phyloP scores from a whole-genome alignment of 2,888 invertebrate genomes.

The Ectemnius continuus region DNA sequence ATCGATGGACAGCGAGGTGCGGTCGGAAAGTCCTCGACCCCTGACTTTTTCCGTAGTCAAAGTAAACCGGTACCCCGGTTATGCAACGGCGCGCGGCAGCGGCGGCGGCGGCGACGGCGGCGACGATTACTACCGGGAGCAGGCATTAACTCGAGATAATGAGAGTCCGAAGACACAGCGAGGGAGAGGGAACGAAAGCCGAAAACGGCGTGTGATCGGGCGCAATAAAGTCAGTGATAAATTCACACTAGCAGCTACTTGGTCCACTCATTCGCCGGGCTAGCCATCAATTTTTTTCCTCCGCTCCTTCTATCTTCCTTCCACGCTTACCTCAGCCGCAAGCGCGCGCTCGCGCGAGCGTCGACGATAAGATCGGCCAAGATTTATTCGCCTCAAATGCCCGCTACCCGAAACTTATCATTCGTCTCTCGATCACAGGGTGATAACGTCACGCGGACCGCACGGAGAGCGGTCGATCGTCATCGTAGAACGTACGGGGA shows the following conservation, averaged over 20 bases:
- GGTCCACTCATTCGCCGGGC: slow-evolving; percentile 5
- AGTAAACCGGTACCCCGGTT: slow-evolving; percentile 34
- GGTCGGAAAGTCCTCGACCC: slow-evolving; percentile 54
- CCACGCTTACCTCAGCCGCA: neutral
- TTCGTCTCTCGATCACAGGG: slow-evolving; percentile 39
- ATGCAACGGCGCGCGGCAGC: slow-evolving; percentile 30
- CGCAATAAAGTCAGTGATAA: slow-evolving; percentile 27
- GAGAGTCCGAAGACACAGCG: neutral
- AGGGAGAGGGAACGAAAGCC: neutral
- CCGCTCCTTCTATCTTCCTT: neutral
- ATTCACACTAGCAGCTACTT: slow-evolving; percentile 23
- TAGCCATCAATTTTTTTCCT: slow-evolving; percentile 15
- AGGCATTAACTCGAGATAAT: slow-evolving; percentile 32
- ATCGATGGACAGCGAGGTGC: slow-evolving; percentile 1
- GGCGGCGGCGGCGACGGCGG: no score
- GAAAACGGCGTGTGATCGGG: slow-evolving; percentile 20
- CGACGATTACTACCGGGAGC: slow-evolving; percentile 6
- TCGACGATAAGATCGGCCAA: slow-evolving; percentile 8
- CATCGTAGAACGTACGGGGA: neutral
- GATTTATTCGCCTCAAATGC: slow-evolving; percentile 17
- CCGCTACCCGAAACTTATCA: slow-evolving; percentile 29
- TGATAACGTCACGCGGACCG: slow-evolving; percentile 32
- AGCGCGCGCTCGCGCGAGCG: no score
- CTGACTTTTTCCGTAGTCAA: slow-evolving; percentile 53
- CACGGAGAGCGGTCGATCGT: no score